A percentile compares a stretch with the other conserved stretches of the same genome.
Evolutionary conservation across 1,140 invertebrate genomes (phyloP).

Genomic region (Penaeus vannamei): DNA sequence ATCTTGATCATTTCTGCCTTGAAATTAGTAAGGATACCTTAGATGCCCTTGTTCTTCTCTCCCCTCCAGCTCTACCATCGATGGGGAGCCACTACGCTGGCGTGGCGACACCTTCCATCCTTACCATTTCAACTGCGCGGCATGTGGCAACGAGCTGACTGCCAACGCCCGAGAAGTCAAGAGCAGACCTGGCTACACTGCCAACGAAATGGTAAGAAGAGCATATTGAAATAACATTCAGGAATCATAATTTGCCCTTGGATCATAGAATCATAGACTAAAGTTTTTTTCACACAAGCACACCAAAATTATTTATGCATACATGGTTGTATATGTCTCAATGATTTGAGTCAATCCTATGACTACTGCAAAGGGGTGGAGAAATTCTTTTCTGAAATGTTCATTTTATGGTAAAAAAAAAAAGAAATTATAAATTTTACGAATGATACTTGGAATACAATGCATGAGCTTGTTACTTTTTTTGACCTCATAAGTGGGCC

Average conservation of each 20-base stretch:
- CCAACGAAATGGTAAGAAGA: slow-evolving; percentile 83
- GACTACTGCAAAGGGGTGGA: too few relatives aligned
- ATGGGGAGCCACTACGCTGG: slow-evolving; percentile 96
- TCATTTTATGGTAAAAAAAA: too few relatives aligned
- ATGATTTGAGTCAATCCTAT: too few relatives aligned
- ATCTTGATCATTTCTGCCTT: slow-evolving; percentile 50
- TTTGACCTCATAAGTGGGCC: too few relatives aligned
- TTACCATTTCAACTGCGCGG: slow-evolving; percentile 98
- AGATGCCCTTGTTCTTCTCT: slow-evolving; percentile 72
- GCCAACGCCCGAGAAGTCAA: slow-evolving; percentile 95
- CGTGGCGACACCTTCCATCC: slow-evolving; percentile 98
- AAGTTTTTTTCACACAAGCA: too few relatives aligned
- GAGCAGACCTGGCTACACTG: slow-evolving; percentile 88
- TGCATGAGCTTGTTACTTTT: too few relatives aligned
- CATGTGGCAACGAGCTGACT: slow-evolving; percentile 82
- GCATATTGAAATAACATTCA: background rate
- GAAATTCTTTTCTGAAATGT: too few relatives aligned
- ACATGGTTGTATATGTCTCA: too few relatives aligned
- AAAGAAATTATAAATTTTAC: too few relatives aligned
- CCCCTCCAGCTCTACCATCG: slow-evolving; percentile 79
- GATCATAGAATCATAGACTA: background rate
- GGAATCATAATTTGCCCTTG: background rate
- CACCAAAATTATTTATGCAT: too few relatives aligned
- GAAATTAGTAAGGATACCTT: slow-evolving; percentile 76
- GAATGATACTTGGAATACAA: too few relatives aligned